Evolutionary conservation across 2,797 vertebrate genomes (phyloP).

Genomic region (Ataeniobius toweri): DNA sequence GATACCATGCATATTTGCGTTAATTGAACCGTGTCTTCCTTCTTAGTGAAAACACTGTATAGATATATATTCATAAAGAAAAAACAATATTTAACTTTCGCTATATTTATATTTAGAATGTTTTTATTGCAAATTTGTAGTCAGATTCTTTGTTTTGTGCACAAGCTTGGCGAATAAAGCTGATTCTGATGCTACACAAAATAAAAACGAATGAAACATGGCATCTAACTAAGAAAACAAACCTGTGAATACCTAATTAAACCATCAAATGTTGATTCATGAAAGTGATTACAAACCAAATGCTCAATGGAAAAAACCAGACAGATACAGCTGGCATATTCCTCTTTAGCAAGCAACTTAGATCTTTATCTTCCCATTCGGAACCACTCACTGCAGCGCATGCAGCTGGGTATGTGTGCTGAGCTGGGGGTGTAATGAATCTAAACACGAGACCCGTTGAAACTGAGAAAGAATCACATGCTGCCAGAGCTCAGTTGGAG

Average conservation of each 20-base stretch:
- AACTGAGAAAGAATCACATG: too few relatives aligned
- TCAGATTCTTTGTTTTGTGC: neutral
- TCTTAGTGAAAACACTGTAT: too few relatives aligned
- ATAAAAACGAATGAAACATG: neutral
- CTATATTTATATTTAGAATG: neutral
- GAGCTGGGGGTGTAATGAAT: too few relatives aligned
- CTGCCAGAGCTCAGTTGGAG: too few relatives aligned
- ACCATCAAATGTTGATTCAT: neutral
- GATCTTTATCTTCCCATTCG: too few relatives aligned
- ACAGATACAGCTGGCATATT: neutral
- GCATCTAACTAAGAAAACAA: neutral
- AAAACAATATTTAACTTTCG: neutral
- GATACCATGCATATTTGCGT: neutral
- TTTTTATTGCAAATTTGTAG: neutral
- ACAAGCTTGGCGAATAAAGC: neutral
- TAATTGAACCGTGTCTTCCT: neutral
- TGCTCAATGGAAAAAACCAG: neutral
- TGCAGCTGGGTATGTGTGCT: too few relatives aligned
- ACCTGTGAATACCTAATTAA: too few relatives aligned
- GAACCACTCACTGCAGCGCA: too few relatives aligned
- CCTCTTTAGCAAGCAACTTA: neutral
- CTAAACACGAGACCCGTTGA: too few relatives aligned
- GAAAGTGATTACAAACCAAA: neutral
- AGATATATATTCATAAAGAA: too few relatives aligned
- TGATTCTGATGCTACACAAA: neutral